phyloP scores from a whole-genome alignment of 2,797 vertebrate species.

The Phataginus tricuspis region DNA sequence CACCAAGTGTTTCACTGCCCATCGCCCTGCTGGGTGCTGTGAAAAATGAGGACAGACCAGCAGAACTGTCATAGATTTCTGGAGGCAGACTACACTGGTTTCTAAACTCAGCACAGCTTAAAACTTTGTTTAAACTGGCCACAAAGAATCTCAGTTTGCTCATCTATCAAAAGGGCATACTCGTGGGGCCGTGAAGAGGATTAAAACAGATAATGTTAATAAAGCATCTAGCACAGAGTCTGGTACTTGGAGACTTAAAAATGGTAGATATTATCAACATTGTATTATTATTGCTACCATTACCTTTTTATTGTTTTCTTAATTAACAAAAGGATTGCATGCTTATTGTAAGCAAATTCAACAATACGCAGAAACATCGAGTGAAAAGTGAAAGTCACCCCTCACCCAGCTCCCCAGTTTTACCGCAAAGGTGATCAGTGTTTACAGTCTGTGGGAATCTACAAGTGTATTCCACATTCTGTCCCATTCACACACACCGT shows the following conservation, averaged over 20 bases:
- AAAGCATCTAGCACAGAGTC: background rate
- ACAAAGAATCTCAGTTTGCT: conserved; percentile 11
- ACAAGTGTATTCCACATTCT: background rate
- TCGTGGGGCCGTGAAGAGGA: background rate
- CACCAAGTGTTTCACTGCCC: background rate
- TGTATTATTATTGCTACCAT: background rate
- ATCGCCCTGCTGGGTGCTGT: background rate
- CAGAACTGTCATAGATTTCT: background rate
- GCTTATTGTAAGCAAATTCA: background rate
- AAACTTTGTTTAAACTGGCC: background rate
- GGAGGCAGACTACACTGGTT: background rate
- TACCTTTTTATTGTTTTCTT: conserved; percentile 14
- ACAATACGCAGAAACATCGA: background rate
- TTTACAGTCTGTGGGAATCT: background rate
- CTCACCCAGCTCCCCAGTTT: background rate
- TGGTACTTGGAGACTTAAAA: conserved; percentile 3
- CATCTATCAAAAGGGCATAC: background rate
- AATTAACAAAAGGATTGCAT: background rate
- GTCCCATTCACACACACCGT: background rate
- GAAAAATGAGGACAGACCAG: background rate
- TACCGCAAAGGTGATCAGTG: background rate
- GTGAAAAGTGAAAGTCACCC: background rate
- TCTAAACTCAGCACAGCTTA: background rate
- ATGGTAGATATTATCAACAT: background rate
- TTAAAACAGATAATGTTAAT: background rate